These are phyloP conservation scores for Furcula furcula DNA, from an alignment of 2,888 invertebrate genomes.

Conservation along the genomic window DNA sequence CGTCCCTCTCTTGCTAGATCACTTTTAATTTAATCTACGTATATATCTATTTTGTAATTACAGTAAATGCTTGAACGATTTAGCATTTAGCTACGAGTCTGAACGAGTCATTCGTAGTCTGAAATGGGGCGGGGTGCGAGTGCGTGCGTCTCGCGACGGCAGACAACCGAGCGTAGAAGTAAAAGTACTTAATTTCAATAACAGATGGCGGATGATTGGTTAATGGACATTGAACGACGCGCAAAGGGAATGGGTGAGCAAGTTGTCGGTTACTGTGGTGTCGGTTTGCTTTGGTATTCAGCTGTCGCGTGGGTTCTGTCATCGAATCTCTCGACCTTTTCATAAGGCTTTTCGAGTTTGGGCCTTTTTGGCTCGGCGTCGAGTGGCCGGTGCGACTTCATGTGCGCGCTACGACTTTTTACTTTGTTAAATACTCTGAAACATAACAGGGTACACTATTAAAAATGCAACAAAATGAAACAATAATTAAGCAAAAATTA, in stretches of 20 bases:
- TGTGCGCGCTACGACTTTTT: constrained; percentile 99
- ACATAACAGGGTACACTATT: constrained; percentile 77
- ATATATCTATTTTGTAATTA: constrained; percentile 47
- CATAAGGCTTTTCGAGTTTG: constrained; percentile 83
- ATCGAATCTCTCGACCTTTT: constrained; percentile 78
- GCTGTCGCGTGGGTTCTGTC: constrained; percentile 69
- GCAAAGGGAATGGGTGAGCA: constrained; percentile 47
- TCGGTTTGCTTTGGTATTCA: constrained; percentile 66
- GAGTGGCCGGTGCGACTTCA: constrained; percentile 98
- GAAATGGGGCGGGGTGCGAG: constrained; percentile 26
- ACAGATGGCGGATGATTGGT: constrained; percentile 30
- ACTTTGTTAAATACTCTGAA: constrained; percentile 98
- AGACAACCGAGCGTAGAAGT: not conserved
- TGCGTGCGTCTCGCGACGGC: constrained; percentile 22
- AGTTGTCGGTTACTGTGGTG: constrained; percentile 56
- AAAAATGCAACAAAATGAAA: constrained; percentile 64
- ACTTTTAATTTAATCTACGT: constrained; percentile 54
- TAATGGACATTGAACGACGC: constrained; percentile 15
- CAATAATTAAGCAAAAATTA: constrained; percentile 40
- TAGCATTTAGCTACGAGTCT: constrained; percentile 53
- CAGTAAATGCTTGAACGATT: constrained; percentile 68
- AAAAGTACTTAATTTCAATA: not conserved
- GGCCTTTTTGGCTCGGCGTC: constrained; percentile 89
- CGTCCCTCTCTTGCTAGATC: constrained; percentile 54
- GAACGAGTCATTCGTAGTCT: constrained; percentile 32